Percentiles rank a stretch among this genome's conserved stretches.
These are phyloP conservation scores for Apis cerana DNA, from an alignment of 1,140 invertebrate genomes.

Conservation along the genomic window DNA sequence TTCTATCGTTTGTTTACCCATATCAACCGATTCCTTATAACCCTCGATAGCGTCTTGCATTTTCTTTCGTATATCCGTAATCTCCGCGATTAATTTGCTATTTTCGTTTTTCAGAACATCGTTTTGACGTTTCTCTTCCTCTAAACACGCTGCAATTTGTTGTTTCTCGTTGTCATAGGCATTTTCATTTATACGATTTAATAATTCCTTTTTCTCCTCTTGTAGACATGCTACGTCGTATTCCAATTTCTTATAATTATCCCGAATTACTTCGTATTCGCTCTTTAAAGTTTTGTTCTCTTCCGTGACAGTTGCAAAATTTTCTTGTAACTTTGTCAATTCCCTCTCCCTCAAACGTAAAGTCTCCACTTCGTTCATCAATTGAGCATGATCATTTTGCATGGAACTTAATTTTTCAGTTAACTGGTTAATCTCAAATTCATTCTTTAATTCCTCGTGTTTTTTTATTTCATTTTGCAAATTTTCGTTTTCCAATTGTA, in stretches of 20 bases:
- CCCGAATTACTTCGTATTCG: not conserved
- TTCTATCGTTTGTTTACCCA: slow-evolving; percentile 77
- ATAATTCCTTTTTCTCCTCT: slow-evolving; percentile 27
- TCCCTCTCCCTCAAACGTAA: slow-evolving; percentile 46
- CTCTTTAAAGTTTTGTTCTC: slow-evolving; percentile 9
- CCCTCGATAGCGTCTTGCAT: slow-evolving; percentile 61
- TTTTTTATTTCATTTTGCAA: slow-evolving; percentile 45
- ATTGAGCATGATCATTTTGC: slow-evolving; percentile 20
- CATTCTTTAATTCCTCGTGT: slow-evolving; percentile 59
- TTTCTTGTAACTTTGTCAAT: slow-evolving; percentile 18
- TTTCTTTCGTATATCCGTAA: slow-evolving; percentile 45
- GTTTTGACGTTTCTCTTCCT: slow-evolving; percentile 37
- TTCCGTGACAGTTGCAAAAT: not conserved
- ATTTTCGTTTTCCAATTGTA: slow-evolving; percentile 69
- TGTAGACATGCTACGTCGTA: not conserved
- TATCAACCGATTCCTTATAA: slow-evolving; percentile 67
- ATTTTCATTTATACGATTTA: slow-evolving; percentile 16
- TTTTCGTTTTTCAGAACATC: slow-evolving; percentile 51
- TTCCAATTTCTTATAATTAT: slow-evolving; percentile 2
- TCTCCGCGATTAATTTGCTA: slow-evolving; percentile 53
- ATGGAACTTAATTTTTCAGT: slow-evolving; percentile 37
- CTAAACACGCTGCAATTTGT: not conserved
- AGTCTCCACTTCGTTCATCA: slow-evolving; percentile 26
- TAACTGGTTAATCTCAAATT: not conserved
- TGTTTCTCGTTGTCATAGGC: slow-evolving; percentile 7